phyloP scores from a whole-genome alignment of 1,140 invertebrate species.

The Tetranychus cinnabarinus region DNA sequence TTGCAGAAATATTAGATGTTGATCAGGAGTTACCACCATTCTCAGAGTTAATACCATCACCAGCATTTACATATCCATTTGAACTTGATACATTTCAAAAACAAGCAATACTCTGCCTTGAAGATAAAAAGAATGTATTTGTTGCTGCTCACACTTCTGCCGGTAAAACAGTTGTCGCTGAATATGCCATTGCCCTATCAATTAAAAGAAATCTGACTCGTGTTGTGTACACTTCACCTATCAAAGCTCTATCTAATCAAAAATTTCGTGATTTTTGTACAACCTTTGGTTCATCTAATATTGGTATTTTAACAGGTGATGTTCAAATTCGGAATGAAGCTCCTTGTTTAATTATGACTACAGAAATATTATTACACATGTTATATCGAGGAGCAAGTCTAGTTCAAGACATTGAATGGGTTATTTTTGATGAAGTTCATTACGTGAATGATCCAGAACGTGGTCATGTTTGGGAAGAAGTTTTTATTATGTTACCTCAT shows the following conservation, averaged over 20 bases:
- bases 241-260: slow-evolving; percentile 97
- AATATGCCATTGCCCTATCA: slow-evolving; percentile 83
- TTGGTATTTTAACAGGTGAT: slow-evolving; percentile 25
- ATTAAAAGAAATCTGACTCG: slow-evolving; percentile 22
- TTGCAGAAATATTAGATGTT: not conserved
- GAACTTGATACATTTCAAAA: slow-evolving; percentile 94
- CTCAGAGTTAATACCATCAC: slow-evolving; percentile 1
- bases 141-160: slow-evolving; percentile 97
- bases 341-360: slow-evolving; percentile 94
- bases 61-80: slow-evolving; percentile 29
- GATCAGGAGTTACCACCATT: not conserved
- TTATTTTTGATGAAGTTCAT: slow-evolving; percentile 98
- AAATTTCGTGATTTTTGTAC: slow-evolving; percentile 89
- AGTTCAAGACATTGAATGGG: slow-evolving; percentile 86
- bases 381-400: slow-evolving; percentile 84
- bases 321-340: slow-evolving; percentile 39
- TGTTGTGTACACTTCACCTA: slow-evolving; percentile 94
- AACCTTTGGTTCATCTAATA: slow-evolving; percentile 22
- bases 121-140: slow-evolving; percentile 84
- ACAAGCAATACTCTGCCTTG: slow-evolving; percentile 73
- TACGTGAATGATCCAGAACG: slow-evolving; percentile 95
- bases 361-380: slow-evolving; percentile 86
- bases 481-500: slow-evolving; percentile 75
- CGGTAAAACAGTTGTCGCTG: slow-evolving; percentile 95
- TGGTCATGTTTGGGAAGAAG: slow-evolving; percentile 98